Base-by-base conservation (phyloP, 2,113 vertebrate genomes). In the Fulica atra region DNA sequence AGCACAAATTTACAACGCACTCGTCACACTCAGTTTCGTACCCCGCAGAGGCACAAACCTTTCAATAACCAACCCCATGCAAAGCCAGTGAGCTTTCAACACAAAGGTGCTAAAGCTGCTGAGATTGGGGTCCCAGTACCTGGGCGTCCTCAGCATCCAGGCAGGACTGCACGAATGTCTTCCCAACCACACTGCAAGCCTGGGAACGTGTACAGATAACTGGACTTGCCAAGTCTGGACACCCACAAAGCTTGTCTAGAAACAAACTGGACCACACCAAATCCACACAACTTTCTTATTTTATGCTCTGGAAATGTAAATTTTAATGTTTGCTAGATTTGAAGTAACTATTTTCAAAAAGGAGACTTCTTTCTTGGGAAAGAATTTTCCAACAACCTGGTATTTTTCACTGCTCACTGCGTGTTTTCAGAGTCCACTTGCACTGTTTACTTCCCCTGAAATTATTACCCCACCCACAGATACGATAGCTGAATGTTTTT, bases 391-490 rank as follows among this genome's bases (percentile, higher is more conserved):
- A 65, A 26, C 51, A 59, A 36, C 50, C 56, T 84, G 63, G 17
- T 76, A n/a, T 80, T 70, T 92, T 89, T 74, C 51, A 71, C 56
- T 31, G 69, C 85, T 78, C n/a, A 3, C 35, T 91, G 66, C 24
- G 29, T 88, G 51, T 84, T 93, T 92, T 84, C 57, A 38, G 91
- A 97, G 73, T 57, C 53, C 70, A 53, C 2, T 65, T 69, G 29
- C 35, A 78, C 78, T 87, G 85, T 93, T 96, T 93, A 86, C 65
- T 93, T 86, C 82, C 93, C 36, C 33, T 53, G 80, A 60, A 93
- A 91, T 96, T 66, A 93, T 80, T 91, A 95, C 60, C 57, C 95
- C 72, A 44, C 76, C 61, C 77, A 93, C 61, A 91, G 88, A 93
- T 89, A 84, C 0, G 63, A 82, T 50, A 68, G 64, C 44, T 89